Base-by-base conservation (phyloP, 2,113 vertebrate species). In the Piprites chloris region DNA sequence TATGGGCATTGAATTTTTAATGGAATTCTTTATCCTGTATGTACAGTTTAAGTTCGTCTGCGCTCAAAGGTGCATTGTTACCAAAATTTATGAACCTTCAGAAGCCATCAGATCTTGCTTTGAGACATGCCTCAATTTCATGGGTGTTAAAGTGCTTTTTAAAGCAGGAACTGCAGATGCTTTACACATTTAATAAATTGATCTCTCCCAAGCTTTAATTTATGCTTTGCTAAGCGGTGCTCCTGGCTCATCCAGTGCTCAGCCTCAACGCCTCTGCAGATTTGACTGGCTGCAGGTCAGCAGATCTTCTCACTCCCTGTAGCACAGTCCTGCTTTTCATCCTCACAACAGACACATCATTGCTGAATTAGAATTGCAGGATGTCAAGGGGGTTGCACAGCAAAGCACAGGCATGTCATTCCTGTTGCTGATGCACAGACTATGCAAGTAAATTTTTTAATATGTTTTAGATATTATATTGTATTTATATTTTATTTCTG, bases 131-230 rank as follows among this genome's bases (percentile, higher is more conserved):
- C 16, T 94, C 76, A 61, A 47, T 84, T 96, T 85, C 91, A 86
- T 66, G 56, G 44, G 26, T 35, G 3, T 18, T 75, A 33, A 78
- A 94, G 75, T 75, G 66, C 19, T 85, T 91, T 87, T 73, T 93
- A 87, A 81, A 87, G 62, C 7, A 72, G 12, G 39, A 93, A 85
- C 35, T 20, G 0, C 42, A 89, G 83, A 91, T 84, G 73, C 37
- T 87, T 1, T 87, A 16, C 56, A 39, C 49, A 65, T 96, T 78
- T 53, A 90, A 93, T 94, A 93, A 94, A 93, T 42, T 24, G 47
- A 82, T 93, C 56, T 90, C 80, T 87, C 65, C 65, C 30, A 35
- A 69, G 76, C 28, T 92, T 87, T 95, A 96, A 90, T 94, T 96
- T 83, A 87, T 81, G 44, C 30, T 93, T 86, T 85, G 68, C 76